A percentile compares a stretch with the other conserved stretches of the same genome.
Conservation (phyloP, 1,140 invertebrate genomes). For the Branchinecta lynchi region DNA sequence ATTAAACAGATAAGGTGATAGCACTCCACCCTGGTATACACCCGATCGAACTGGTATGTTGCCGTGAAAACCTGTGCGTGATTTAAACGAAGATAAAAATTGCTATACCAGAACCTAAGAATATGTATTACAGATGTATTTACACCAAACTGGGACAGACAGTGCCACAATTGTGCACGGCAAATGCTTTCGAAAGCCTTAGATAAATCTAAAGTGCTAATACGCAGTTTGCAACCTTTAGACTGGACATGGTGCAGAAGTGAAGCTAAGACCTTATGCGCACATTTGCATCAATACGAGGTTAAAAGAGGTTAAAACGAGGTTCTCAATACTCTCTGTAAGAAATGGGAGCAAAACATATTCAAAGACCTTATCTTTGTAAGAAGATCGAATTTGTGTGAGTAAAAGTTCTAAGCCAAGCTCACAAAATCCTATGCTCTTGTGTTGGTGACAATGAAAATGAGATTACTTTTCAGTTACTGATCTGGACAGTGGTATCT, state of each 20-base stretch:
- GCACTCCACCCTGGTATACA: neutral
- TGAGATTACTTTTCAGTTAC: too few relatives aligned
- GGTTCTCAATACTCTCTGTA: too few relatives aligned
- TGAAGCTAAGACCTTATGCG: conserved; percentile 1
- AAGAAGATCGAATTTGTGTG: too few relatives aligned
- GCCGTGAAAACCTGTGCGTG: neutral
- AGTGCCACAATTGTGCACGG: neutral
- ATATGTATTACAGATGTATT: neutral
- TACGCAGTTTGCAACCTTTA: neutral
- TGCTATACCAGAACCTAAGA: neutral
- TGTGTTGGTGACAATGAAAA: too few relatives aligned
- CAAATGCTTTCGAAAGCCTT: neutral
- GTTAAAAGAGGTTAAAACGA: too few relatives aligned
- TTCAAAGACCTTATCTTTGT: too few relatives aligned
- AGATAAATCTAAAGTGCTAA: neutral
- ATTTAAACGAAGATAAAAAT: neutral
- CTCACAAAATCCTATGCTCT: too few relatives aligned
- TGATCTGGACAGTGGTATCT: too few relatives aligned
- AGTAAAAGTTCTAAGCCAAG: too few relatives aligned
- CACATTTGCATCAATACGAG: neutral
- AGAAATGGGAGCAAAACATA: too few relatives aligned
- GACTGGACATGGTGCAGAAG: neutral
- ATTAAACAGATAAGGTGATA: conserved; percentile 1
- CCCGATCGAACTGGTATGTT: neutral
- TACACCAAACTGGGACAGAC: neutral